These are phyloP conservation scores for Larimichthys crocea DNA, from an alignment of 2,113 vertebrate genomes.

Conservation along the genomic window DNA sequence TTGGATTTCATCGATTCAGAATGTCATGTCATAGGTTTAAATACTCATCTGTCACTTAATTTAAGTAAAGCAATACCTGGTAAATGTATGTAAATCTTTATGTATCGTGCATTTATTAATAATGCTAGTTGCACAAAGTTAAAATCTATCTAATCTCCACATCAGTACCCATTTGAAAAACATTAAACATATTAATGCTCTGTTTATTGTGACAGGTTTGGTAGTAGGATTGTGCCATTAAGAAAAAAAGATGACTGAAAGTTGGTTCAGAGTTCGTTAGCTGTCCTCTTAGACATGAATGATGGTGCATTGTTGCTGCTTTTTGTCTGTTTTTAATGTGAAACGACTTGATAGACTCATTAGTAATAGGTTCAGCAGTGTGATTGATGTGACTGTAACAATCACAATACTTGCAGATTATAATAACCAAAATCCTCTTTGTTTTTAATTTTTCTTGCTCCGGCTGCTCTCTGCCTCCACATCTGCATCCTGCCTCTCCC, in stretches of 20 bases:
- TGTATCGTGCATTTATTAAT: neutral
- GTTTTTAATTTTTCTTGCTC: conserved; percentile 7
- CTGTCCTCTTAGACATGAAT: neutral
- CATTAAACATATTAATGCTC: neutral
- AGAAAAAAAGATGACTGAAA: neutral
- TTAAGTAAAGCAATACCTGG: neutral
- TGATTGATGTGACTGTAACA: neutral
- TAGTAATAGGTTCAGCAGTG: conserved; percentile 3
- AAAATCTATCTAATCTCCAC: neutral
- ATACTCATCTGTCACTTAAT: neutral
- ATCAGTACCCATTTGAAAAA: neutral
- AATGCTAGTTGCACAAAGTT: neutral
- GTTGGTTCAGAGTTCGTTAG: neutral
- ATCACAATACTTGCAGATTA: conserved; percentile 21
- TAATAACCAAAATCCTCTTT: conserved; percentile 24
- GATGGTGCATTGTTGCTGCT: neutral
- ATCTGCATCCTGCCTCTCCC: conserved; percentile 30
- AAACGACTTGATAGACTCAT: conserved; percentile 2
- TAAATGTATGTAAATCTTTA: neutral
- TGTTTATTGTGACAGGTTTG: neutral
- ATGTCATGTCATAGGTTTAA: neutral
- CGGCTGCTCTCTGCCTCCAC: conserved; percentile 15
- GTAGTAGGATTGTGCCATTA: neutral
- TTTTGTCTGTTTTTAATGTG: neutral
- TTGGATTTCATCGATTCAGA: neutral